Base-by-base conservation (phyloP, 2,888 invertebrate genomes). In the Pinctada fucata region DNA sequence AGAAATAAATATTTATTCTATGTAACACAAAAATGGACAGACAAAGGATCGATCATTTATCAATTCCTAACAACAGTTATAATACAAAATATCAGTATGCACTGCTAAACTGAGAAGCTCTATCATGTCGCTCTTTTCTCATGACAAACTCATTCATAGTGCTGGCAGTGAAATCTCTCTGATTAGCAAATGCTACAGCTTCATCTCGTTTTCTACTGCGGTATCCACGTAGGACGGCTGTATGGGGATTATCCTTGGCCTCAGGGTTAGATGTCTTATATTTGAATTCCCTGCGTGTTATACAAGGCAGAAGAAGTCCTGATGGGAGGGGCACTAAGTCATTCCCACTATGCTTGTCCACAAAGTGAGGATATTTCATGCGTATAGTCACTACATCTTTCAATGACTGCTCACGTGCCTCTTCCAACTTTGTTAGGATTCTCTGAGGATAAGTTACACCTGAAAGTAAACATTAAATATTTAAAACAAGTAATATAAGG, bases 121-220 rank as follows among this genome's bases (percentile, higher is more conserved):
- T 82, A 52, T 81, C 69, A 10, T 76, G 72, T 65, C 84, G 75
- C 64, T 87, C 85, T 63, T 82, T 76, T 71, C 86, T 82, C 50
- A 70, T 52, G 2, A 84, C 79, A 79, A 84, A 84, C 71, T 87
- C 87, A 64, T 84, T 85, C 87, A 87, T 84, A n/a, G 87, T 86
- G 71, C 87, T 87, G 8, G 86, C 84, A 31, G 84, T 72, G 75
- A 87, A 87, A 76, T 87, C 87, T 48, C 84, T 80, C 73, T 86
- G 79, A 76, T 86, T 87, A 31, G 83, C 82, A 78, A 83, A 87
- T 13, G 86, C 87, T 6, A 87, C 82, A 0, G 82, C 79, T 69
- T 87, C 87, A 58, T 87, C 87, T 13, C 87, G 73, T 72, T 85
- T 85, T 66, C 87, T 75, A 52, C 84, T 82, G 10, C 87, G 75